Evolutionary conservation across 2,113 vertebrate genomes (phyloP), one percentile per base, ranked within the genome.

Genomic region (Podiceps cristatus): DNA sequence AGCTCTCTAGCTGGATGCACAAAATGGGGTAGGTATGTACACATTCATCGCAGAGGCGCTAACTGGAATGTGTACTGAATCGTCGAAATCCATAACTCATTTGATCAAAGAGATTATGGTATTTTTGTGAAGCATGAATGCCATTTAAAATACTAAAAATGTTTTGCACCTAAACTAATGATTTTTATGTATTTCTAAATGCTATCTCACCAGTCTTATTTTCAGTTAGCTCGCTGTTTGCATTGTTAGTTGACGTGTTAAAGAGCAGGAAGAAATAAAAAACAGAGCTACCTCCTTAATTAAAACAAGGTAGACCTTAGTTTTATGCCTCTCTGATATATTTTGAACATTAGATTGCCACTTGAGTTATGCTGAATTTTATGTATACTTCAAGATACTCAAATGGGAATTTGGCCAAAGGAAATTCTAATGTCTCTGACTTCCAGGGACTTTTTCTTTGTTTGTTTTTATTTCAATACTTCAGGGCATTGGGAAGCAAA

Each of bases 361-460:
- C 96, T 97, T 88, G 96, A 97, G 53, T 93, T 83, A 63, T 44
- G 83, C 93, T 88, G 68, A 95, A 97, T 98, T 97, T 93, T 96
- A 88, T 91, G 62, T 97, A 68, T 93, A 87, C 83, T 94, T 91
- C 58, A 93, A 90, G 96, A 90, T 96, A 96, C 91, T 97, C 91
- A 97, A 90, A 96, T 96, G 91, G 90, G 86, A 97, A 96, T 97
- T 93, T 91, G 95, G 85, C 97, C 92, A 94, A 69, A 47, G 94
- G 96, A 98, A 96, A 94, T 97, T 82, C 59, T 96, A 93, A 95
- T 96, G 97, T 75, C 63, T 98, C 82, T 97, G 75, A 84, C 90
- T 98, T 62, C 58, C 76, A 93, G 93, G 96, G 68, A 94, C 72
- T 10, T 16, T 93, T 92, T 91, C 2, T 55, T 92, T 96, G 88